Evolutionary conservation across 2,888 invertebrate species (phyloP), one percentile per base, ranked within the genome.

Genomic region (Trypoxylon attenuatum): DNA sequence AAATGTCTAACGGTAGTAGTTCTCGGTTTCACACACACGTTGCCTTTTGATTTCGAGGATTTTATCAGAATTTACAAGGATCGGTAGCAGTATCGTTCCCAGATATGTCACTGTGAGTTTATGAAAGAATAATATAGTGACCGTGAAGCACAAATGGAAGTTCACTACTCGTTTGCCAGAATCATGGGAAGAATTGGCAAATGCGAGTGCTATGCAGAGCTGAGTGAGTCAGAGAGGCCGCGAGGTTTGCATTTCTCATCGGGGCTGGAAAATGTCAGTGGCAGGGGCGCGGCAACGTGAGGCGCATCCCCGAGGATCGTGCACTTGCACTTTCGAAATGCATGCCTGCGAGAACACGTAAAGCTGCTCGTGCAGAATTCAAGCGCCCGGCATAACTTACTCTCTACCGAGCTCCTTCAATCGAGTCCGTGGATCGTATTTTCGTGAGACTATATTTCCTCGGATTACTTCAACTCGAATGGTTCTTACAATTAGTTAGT

Each of bases 241-340:
- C 10, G 13, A 13, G 33, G 13, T 13, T 10, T 33, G 33, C 33
- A 33, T 33, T 33, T 33, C 13, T 10, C 33, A 33, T 33, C 10
- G 45, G 45, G n/a, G 22, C 33, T 47, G 49, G 67, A 62, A 75
- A 74, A 75, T 75, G 74, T 75, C 71, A 71, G 74, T 71, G 74
- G 62, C 75, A 69, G 71, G 64, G 67, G 65, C 64, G 69, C 71
- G 63, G 16, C 67, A 63, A 69, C 77, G 71, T 69, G 77, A 71
- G 60, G 42, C 39, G 77, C 71, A 76, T 76, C 73, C 63, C 54
- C 57, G 49, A 50, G 58, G 18, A 61, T 45, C 55, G 67, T 70
- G 76, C 73, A 76, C 75, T 76, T 76, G 71, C 73, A 76, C 75
- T 76, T 76, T 76, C 75, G 68, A 76, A 76, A 76, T 51, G 75